A percentile compares a stretch with the other conserved stretches of the same genome.
phyloP scores from a whole-genome alignment of 1,140 invertebrate genomes.

The Drosophila varians region DNA sequence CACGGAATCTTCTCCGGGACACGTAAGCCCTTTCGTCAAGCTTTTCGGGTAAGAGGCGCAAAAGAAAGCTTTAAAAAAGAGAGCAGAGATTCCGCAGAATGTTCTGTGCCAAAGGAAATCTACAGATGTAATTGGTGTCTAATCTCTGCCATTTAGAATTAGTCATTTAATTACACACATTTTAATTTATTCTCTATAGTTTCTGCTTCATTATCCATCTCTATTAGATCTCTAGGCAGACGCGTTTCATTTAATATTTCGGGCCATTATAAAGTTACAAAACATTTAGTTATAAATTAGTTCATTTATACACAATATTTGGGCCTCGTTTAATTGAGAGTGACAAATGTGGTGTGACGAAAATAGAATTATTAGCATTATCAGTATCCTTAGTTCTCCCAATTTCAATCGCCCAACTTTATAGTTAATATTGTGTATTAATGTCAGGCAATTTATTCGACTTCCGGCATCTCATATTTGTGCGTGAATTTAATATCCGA shows the following conservation, averaged over 20 bases:
- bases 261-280: too few relatives aligned
- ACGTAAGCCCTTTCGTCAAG: conserved; percentile 43
- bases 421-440: not conserved
- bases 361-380: too few relatives aligned
- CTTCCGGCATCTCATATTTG: not conserved
- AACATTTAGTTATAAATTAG: too few relatives aligned
- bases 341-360: too few relatives aligned
- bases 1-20: conserved; percentile 28
- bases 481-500: not conserved
- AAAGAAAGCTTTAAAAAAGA: not conserved
- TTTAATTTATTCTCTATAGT: not conserved
- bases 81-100: not conserved
- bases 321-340: too few relatives aligned
- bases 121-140: too few relatives aligned
- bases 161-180: not conserved
- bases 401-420: too few relatives aligned
- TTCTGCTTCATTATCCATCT: too few relatives aligned
- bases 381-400: too few relatives aligned
- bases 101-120: not conserved
- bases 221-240: too few relatives aligned
- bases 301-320: too few relatives aligned
- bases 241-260: too few relatives aligned
- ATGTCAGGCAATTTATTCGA: not conserved
- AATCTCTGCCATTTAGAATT: conserved; percentile 8
- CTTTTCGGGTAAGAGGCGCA: not conserved